phyloP scores from a whole-genome alignment of 1,140 invertebrate species.

The Atopsyche davidsoni region DNA sequence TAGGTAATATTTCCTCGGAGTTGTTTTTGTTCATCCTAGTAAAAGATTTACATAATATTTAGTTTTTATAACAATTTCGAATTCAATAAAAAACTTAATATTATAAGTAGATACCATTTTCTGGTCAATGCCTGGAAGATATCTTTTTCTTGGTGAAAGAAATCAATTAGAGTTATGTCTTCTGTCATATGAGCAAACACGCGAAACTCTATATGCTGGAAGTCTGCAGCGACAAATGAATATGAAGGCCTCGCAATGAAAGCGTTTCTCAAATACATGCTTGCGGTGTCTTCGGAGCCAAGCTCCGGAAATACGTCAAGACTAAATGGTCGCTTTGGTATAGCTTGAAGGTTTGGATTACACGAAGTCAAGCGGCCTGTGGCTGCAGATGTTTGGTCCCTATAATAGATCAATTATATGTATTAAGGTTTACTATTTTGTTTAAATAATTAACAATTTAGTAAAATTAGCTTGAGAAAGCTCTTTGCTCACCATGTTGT shows the following conservation, averaged over 20 bases:
- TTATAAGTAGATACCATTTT: slow-evolving; percentile 43
- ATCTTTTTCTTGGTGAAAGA: slow-evolving; percentile 41
- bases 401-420: slow-evolving; percentile 24
- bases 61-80: neutral
- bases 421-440: no score
- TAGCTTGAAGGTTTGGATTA: slow-evolving; percentile 55
- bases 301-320: slow-evolving; percentile 34
- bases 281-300: slow-evolving; percentile 1
- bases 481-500: slow-evolving; percentile 43
- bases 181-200: slow-evolving; percentile 49
- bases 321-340: slow-evolving; percentile 48
- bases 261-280: slow-evolving; percentile 35
- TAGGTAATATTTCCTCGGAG: slow-evolving; percentile 29
- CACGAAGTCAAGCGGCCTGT: slow-evolving; percentile 53
- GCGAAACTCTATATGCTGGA: slow-evolving; percentile 54
- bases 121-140: slow-evolving; percentile 50
- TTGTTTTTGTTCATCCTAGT: slow-evolving; percentile 38
- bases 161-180: slow-evolving; percentile 41
- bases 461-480: neutral
- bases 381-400: slow-evolving; percentile 53
- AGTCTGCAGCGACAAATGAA: slow-evolving; percentile 49
- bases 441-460: neutral
- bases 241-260: slow-evolving; percentile 37
- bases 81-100: neutral
- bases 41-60: neutral